Evolutionary conservation across 1,140 invertebrate species (phyloP), one percentile per base, ranked within the genome.

Genomic region (Homarus americanus): DNA sequence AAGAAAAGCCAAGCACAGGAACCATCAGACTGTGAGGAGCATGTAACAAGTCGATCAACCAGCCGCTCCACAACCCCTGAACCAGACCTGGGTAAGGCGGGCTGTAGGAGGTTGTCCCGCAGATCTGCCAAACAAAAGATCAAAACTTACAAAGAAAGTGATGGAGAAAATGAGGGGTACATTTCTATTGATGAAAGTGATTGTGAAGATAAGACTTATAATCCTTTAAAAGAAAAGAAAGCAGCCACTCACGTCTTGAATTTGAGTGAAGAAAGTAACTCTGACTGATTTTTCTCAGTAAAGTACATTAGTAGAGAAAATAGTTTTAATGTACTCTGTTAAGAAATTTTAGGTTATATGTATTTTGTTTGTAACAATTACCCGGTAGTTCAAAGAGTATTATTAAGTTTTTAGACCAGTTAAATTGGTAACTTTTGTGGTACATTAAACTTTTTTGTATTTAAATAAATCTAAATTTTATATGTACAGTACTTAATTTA

Each of bases 131-230:
- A 73, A 69, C 12, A 44, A 32, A 78, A 76, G 38, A 49, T 79
- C 36, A 69, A 49, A 12, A 84, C 40, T 1, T 92, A 92, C 72
- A 84, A 88, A 38, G 91, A 92, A 49, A 91, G 49, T 38, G 83
- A 41, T 24, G 69, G 40, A 10, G 66, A 84, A 20, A 87, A 69
- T 58, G 84, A 38, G 5, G 80, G 40, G 4, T 84, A 92, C 75
- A 88, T 92, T 38, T 80, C 82, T 10, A n/a, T 88, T 12, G 83
- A 88, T 41, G 87, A 90, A 40, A 90, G 87, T 66, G 92, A 91
- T 40, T 66, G 40, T 76, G 84, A 87, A 12, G 92, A 92, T 76
- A 82, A 75, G 9, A 41, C 85, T 36, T 92, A 90, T 82, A 63
- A 87, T 36, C 91, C 91, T 38, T 24, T 24, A 15, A 83, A 82